Evolutionary conservation across 2,113 vertebrate species (phyloP), one percentile per base, ranked within the genome.

Genomic region (Lota lota): DNA sequence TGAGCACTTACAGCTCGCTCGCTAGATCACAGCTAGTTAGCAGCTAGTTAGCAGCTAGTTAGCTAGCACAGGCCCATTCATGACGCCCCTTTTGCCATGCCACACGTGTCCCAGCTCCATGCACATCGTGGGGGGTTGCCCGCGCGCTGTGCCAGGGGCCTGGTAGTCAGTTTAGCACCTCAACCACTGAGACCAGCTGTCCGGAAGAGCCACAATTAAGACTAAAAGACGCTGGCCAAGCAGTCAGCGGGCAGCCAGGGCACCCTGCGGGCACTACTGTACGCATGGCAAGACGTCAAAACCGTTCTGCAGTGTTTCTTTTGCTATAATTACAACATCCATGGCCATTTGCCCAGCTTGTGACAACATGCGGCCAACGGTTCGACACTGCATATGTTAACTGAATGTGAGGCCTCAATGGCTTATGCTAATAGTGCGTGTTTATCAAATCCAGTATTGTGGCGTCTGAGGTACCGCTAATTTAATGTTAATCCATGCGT

Each of bases 101-200:
- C 69, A 60, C 67, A 72, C 40, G 74, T 21, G 59, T 72, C 47
- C 19, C 0, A 16, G 72, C 67, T 69, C 40, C 67, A 51, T 24
- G n/a, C 68, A 15, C 75, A 51, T 51, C 66, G 62, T 0, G 14
- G n/a, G 64, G 64, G 62, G 53, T 18, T 69, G 60, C 64, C 73
- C 67, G 22, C 0, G 77, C 83, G 22, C 50, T 60, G 21, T 1
- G 75, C 76, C 76, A 79, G 74, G 12, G 71, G 70, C 72, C 68
- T 2, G 73, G 70, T 81, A 74, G 82, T 82, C 79, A 50, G 75
- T 79, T 83, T 24, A 60, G 72, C 67, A 11, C 61, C 71, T 83
- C 70, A 82, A 76, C 67, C 74, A 66, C 72, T 68, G 28, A 83
- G 74, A 63, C 74, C 66, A 69, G 64, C 10, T 65, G 65, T 76